These are phyloP conservation scores for Atherinomorus stipes DNA, from an alignment of 2,113 vertebrate species.

Conservation along the genomic window DNA sequence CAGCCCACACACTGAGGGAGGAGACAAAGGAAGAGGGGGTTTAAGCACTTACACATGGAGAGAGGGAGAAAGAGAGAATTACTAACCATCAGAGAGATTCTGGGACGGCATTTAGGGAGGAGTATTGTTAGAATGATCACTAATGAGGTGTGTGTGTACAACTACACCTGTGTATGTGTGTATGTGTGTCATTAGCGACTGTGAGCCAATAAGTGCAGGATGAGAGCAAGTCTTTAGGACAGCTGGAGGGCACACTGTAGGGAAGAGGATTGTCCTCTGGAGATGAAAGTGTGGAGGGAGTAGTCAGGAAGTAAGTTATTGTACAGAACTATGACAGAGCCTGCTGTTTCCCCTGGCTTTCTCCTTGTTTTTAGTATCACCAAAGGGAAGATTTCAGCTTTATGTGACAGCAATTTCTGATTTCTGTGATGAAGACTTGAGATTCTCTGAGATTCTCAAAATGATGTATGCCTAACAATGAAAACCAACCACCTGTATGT, in stretches of 20 bases:
- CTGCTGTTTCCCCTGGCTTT: not conserved
- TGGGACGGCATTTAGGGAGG: constrained; percentile 51
- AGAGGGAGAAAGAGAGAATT: constrained; percentile 44
- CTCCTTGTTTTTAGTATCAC: constrained; percentile 5
- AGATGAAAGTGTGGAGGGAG: constrained; percentile 58
- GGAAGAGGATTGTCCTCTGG: constrained; percentile 64
- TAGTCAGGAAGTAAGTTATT: constrained; percentile 31
- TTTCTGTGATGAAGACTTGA: too few relatives aligned
- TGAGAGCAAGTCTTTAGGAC: constrained; percentile 57
- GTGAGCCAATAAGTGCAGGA: constrained; percentile 48
- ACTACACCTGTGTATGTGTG: constrained; percentile 37
- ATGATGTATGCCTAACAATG: too few relatives aligned
- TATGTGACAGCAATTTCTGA: not conserved
- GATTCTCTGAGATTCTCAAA: too few relatives aligned
- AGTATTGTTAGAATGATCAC: constrained; percentile 61
- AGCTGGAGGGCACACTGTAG: constrained; percentile 73
- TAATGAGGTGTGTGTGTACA: constrained; percentile 63
- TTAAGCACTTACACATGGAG: constrained; percentile 11
- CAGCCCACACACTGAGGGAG: constrained; percentile 27
- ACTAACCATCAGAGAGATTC: constrained; percentile 57
- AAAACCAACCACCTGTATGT: too few relatives aligned
- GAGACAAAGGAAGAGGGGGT: not conserved
- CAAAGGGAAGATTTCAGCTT: not conserved
- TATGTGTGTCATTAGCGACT: constrained; percentile 64
- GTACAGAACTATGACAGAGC: not conserved